A percentile compares a stretch with the other conserved stretches of the same genome.
phyloP scores from a whole-genome alignment of 2,888 invertebrate genomes.

The Belgica antarctica region DNA sequence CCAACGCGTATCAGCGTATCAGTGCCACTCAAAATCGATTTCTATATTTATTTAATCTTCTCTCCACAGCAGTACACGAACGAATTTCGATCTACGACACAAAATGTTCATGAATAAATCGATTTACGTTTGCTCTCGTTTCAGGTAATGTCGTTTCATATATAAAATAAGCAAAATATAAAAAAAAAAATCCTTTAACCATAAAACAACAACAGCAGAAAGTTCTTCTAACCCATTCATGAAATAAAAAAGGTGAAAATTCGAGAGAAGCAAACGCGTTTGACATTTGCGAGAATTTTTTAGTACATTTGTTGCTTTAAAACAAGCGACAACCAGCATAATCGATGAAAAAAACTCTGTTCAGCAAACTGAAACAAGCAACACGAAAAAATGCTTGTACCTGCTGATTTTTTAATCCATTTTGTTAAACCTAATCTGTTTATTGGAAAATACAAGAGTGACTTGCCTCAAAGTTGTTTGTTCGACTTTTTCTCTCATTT shows the following conservation, averaged over 20 bases:
- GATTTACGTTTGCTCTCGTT: background rate
- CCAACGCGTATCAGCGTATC: too few species aligned
- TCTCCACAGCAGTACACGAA: background rate
- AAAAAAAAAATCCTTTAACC: background rate
- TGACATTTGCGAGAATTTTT: background rate
- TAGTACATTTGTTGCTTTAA: conserved; percentile 24
- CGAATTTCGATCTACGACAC: background rate
- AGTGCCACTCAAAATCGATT: too few species aligned
- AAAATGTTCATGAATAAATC: conserved; percentile 1
- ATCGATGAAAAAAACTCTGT: background rate
- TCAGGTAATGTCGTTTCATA: background rate
- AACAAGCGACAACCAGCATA: background rate
- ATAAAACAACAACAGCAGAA: too few species aligned
- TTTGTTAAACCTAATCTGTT: conserved; percentile 14
- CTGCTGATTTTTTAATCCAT: conserved; percentile 25
- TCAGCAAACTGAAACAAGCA: background rate
- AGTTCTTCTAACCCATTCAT: too few species aligned
- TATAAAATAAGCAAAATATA: conserved; percentile 3
- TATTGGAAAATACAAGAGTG: background rate
- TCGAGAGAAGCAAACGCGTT: background rate
- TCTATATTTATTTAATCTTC: background rate
- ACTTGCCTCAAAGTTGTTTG: background rate
- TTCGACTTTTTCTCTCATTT: background rate
- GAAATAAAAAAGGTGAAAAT: too few species aligned
- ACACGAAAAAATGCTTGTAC: too few species aligned